phyloP scores from a whole-genome alignment of 2,113 vertebrate genomes.

The Sardina pilchardus region DNA sequence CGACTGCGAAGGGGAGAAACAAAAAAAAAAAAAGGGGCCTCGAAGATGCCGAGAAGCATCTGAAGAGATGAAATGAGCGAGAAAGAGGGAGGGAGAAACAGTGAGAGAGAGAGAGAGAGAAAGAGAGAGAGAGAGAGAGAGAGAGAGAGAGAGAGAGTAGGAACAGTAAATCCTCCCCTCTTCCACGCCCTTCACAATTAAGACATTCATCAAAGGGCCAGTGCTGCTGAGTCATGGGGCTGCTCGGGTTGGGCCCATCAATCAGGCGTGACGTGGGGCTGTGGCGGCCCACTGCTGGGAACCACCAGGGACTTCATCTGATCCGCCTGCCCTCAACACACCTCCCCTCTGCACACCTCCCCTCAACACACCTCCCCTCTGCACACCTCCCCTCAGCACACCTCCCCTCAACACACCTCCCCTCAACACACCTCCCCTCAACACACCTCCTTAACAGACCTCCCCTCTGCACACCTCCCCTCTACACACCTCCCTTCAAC shows the following conservation, averaged over 20 bases:
- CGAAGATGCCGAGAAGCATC: not conserved
- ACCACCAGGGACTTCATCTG: not conserved
- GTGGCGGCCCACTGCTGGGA: not conserved
- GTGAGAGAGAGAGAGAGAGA: not conserved
- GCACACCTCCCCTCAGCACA: not conserved
- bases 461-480: not conserved
- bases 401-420: not conserved
- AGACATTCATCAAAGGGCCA: slow-evolving; percentile 72
- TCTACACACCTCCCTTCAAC: too few species aligned
- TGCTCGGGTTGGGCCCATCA: slow-evolving; percentile 57
- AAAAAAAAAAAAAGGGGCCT: not conserved
- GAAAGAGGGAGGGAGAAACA: not conserved
- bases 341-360: not conserved
- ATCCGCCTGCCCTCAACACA: not conserved
- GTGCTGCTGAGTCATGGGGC: slow-evolving; percentile 68
- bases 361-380: not conserved
- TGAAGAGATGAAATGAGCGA: not conserved
- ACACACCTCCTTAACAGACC: too few species aligned
- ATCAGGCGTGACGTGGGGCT: slow-evolving; percentile 58
- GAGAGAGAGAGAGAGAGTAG: not conserved
- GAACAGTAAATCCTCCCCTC: slow-evolving; percentile 27
- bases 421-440: not conserved
- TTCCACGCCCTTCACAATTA: slow-evolving; percentile 65
- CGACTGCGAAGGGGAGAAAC: not conserved
- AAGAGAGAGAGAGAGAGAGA: not conserved